Evolutionary conservation across 2,888 invertebrate species (phyloP).

Genomic region (Drosophila birchii): DNA sequence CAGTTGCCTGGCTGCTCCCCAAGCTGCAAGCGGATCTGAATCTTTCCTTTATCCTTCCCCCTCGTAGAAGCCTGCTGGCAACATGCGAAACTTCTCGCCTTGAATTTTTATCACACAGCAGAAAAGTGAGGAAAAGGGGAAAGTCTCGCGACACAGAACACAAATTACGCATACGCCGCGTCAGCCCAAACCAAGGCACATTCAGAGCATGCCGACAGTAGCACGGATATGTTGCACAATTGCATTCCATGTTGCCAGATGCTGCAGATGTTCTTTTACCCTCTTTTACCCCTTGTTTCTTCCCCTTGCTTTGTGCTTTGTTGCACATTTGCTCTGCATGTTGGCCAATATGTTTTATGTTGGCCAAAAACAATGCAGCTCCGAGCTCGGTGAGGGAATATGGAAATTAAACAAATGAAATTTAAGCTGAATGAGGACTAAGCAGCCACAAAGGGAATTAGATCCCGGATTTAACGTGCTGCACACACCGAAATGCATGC

Average conservation of each 20-base stretch:
- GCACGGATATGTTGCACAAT: conserved; percentile 72
- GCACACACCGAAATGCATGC: conserved; percentile 37
- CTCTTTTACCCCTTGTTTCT: neutral
- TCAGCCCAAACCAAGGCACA: conserved; percentile 44
- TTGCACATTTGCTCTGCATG: conserved; percentile 54
- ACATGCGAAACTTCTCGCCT: conserved; percentile 34
- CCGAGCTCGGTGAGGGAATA: neutral
- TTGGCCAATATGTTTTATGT: conserved; percentile 66
- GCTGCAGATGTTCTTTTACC: conserved; percentile 28
- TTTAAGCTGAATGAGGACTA: conserved; percentile 38
- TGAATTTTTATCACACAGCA: conserved; percentile 33
- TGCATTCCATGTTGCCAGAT: conserved; percentile 72
- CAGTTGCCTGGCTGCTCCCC: conserved; percentile 19
- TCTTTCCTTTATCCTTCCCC: neutral
- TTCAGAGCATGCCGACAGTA: conserved; percentile 38
- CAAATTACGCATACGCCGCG: conserved; percentile 60
- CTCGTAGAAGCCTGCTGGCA: conserved; percentile 16
- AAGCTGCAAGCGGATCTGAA: conserved; percentile 2
- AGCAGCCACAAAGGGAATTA: conserved; percentile 18
- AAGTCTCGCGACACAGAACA: conserved; percentile 30
- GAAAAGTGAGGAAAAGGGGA: neutral
- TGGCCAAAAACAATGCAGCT: conserved; percentile 12
- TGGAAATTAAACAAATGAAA: conserved; percentile 52
- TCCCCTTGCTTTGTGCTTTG: conserved; percentile 7
- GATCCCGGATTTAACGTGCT: conserved; percentile 30